Evolutionary conservation across 2,797 vertebrate genomes (phyloP), one percentile per base, ranked within the genome.

Genomic region (Phyllotis vaccarum): DNA sequence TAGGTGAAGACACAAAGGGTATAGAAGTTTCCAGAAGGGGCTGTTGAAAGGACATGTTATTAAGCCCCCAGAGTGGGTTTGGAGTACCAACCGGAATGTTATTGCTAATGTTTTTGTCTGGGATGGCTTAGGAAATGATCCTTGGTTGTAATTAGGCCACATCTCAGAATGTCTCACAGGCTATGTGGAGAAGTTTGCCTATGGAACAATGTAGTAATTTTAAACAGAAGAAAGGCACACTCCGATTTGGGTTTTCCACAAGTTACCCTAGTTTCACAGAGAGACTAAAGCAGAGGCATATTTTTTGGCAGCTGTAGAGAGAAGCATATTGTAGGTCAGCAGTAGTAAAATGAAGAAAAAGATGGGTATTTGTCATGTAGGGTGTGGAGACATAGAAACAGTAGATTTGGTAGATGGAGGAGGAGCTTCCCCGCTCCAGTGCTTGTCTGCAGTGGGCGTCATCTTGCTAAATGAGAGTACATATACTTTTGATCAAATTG

Each of bases 161-260:
- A 49, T 68, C 34, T 37, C 76, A 43, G 72, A 62, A 62, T 29
- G 31, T 70, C 43, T 54, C 29, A 1, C 5, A 5, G 27, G 31
- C 49, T 1, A 5, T 6, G 4, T 60, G 34, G 19, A 75, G 58
- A 86, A 52, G 43, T 91, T 62, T 88, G 82, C 58, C 75, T 83
- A 13, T 78, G 87, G 79, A 96, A 78, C 91, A 19, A 60, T 43
- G 70, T 37, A 74, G 54, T 91, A 56, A 85, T 90, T 76, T 95
- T 93, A 81, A 92, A 86, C 8, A 19, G 56, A 43, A 37, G 49
- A 83, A 81, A 17, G 60, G 17, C 24, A 37, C 12, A 46, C 24
- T 56, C 49, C 64, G 72, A 89, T 79, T 68, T 75, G 87, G 60
- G 52, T 54, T 85, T 91, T 74, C 49, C 37, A 74, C 66, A 82